phyloP scores from a whole-genome alignment of 2,797 vertebrate species.

The Melanitta fusca region DNA sequence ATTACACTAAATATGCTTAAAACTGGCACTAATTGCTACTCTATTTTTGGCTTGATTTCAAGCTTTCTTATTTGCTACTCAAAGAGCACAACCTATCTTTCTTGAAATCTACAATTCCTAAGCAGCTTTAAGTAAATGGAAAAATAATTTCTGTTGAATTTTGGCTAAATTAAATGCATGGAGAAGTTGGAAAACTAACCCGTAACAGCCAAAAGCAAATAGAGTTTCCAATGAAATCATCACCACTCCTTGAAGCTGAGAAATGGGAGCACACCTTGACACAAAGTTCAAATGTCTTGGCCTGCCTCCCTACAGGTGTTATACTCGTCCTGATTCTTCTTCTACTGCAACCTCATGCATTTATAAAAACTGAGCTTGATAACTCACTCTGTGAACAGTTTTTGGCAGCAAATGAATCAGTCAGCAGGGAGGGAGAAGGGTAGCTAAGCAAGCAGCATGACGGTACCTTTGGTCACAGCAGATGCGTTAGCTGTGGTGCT shows the following conservation, averaged over 20 bases:
- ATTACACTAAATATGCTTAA: not conserved
- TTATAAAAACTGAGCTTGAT: not conserved
- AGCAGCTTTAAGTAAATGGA: not conserved
- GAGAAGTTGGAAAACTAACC: not conserved
- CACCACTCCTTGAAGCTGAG: not conserved
- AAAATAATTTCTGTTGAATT: not conserved
- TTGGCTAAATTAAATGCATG: not conserved
- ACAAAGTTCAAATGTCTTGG: not conserved
- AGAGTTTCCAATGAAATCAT: not conserved
- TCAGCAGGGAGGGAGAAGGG: not conserved
- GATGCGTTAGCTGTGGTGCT: slow-evolving; percentile 83
- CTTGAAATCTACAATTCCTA: not conserved
- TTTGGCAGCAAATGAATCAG: slow-evolving; percentile 63
- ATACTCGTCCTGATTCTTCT: not conserved
- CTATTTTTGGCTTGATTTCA: not conserved
- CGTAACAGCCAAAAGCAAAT: not conserved
- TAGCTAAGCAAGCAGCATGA: slow-evolving; percentile 36
- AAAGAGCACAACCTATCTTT: not conserved
- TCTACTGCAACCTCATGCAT: not conserved
- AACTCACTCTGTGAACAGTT: not conserved
- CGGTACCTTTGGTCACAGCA: slow-evolving; percentile 90
- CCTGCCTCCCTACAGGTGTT: not conserved
- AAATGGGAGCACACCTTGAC: not conserved
- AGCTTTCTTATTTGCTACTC: not conserved
- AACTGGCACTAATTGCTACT: not conserved